Evolutionary conservation across 2,797 vertebrate species (phyloP).

Genomic region (Pogonophryne albipinna): DNA sequence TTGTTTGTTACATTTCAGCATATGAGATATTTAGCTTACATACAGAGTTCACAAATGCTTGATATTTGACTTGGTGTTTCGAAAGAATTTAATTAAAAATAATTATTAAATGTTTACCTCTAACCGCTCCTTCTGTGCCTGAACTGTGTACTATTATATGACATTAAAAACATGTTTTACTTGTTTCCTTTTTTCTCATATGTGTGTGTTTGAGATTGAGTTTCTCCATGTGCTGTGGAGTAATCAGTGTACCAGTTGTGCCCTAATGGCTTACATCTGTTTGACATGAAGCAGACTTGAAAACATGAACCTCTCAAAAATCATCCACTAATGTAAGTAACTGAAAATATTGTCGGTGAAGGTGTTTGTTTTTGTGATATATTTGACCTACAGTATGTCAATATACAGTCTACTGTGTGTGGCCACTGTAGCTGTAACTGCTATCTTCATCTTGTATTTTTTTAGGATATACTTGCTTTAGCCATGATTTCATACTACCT

Average conservation of each 20-base stretch:
- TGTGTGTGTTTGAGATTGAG: too few relatives aligned
- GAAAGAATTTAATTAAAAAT: neutral
- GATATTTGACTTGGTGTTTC: neutral
- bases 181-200: neutral
- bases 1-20: slow-evolving; percentile 7
- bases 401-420: slow-evolving; percentile 1
- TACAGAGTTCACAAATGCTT: too few relatives aligned
- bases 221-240: slow-evolving; percentile 19
- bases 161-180: neutral
- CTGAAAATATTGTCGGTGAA: slow-evolving; percentile 40
- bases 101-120: neutral
- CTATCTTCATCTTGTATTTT: slow-evolving; percentile 28
- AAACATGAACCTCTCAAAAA: slow-evolving; percentile 60
- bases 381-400: neutral
- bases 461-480: slow-evolving; percentile 59
- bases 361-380: neutral
- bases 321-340: slow-evolving; percentile 53
- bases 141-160: neutral
- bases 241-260: slow-evolving; percentile 75
- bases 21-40: too few relatives aligned
- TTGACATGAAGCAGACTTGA: slow-evolving; percentile 58
- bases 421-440: slow-evolving; percentile 4
- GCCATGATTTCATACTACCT: slow-evolving; percentile 75
- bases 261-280: slow-evolving; percentile 81
- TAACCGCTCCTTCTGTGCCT: neutral